Conservation (phyloP, 2,797 vertebrate genomes). For the Paratrypauchen microcephalus region DNA sequence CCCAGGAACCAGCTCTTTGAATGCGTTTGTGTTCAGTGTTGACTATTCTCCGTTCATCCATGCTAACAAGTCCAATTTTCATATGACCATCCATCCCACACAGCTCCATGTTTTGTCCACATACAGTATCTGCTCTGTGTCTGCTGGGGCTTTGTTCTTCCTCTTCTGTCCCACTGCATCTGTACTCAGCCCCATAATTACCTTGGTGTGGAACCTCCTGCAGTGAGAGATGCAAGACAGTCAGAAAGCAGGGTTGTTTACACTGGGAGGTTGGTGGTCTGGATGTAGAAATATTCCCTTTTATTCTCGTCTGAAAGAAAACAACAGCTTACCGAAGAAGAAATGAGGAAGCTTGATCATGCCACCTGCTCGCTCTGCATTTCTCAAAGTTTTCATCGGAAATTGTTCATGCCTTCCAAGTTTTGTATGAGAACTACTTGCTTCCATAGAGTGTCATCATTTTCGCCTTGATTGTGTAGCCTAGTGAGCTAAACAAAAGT, state of each 20-base stretch:
- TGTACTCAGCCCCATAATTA: slow-evolving; percentile 52
- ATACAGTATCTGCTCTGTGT: slow-evolving; percentile 11
- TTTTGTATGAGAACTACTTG: background rate
- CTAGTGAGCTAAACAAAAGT: background rate
- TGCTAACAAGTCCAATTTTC: background rate
- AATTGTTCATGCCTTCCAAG: slow-evolving; percentile 9
- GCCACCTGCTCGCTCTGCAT: slow-evolving; percentile 3
- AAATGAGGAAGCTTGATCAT: slow-evolving; percentile 8
- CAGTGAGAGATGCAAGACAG: slow-evolving; percentile 53
- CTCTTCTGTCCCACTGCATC: slow-evolving; percentile 20
- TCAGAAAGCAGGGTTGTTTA: slow-evolving; percentile 57
- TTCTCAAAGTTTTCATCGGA: slow-evolving; percentile 6
- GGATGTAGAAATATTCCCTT: slow-evolving; percentile 14
- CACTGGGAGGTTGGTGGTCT: slow-evolving; percentile 59
- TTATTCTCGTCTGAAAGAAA: slow-evolving; percentile 33
- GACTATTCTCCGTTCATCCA: background rate
- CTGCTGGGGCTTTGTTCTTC: slow-evolving; percentile 23
- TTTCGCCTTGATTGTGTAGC: slow-evolving; percentile 4
- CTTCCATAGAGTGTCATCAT: background rate
- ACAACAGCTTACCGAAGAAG: slow-evolving; percentile 37
- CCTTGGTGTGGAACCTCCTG: slow-evolving; percentile 46
- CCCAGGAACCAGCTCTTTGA: background rate
- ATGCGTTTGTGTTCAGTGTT: background rate
- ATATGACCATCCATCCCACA: background rate
- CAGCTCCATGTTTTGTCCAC: slow-evolving; percentile 7